Conservation (phyloP, 2,888 invertebrate genomes). For the Dolichopus griseipennis region DNA sequence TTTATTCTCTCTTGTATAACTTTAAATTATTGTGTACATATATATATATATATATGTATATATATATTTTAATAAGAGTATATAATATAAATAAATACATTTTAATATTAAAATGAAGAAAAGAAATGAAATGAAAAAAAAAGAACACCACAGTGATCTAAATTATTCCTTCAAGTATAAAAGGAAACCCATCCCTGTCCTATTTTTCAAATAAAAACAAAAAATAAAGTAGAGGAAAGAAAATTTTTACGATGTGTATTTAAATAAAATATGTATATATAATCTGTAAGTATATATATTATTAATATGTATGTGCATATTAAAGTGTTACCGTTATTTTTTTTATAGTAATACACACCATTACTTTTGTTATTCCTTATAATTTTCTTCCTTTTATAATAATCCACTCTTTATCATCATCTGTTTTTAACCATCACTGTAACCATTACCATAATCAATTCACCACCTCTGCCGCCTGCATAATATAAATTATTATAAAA, state of each 20-base stretch:
- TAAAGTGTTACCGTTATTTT: neutral
- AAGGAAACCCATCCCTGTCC: neutral
- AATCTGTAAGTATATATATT: neutral
- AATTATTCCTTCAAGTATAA: neutral
- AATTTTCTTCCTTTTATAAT: too few species aligned
- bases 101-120: neutral
- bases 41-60: neutral
- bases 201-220: neutral
- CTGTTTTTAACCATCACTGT: neutral
- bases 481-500: neutral
- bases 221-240: too few species aligned
- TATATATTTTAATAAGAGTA: neutral
- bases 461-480: neutral
- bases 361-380: too few species aligned
- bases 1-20: neutral
- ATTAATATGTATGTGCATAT: neutral
- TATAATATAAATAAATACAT: neutral
- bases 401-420: too few species aligned
- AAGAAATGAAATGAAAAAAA: neutral
- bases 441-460: neutral
- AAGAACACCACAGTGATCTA: constrained; percentile 1
- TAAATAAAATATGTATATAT: neutral
- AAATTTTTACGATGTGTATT: too few species aligned
- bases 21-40: too few species aligned
- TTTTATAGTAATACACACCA: too few species aligned